Evolutionary conservation across 2,888 invertebrate genomes (phyloP), one percentile per base, ranked within the genome.

Genomic region (Furcula furcula): DNA sequence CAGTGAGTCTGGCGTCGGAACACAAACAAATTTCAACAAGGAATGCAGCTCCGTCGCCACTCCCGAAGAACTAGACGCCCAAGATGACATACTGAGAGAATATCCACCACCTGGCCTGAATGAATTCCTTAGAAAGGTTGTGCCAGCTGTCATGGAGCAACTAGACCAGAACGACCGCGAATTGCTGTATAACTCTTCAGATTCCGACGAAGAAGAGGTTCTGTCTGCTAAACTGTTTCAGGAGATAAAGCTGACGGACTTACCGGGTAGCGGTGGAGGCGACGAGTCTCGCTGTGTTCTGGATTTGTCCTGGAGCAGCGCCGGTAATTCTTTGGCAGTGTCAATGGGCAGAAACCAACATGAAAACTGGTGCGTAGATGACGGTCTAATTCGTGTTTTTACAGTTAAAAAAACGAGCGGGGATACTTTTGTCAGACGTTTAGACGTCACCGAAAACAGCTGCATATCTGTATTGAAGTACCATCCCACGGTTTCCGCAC

Each of bases 331-430:
- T 0, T 12, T 88, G 6, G 88, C 87, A 0, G 65, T 78, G 0
- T 75, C 84, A 1, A 44, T 78, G 1, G 88, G 87, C 0, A 55
- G 64, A 7, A 36, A 59, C 3, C 78, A 80, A 34, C 86, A 87
- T 28, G 80, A 80, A 20, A 57, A 57, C 0, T 87, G 87, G 84
- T 87, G 86, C 20, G 67, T 78, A 0, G 76, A 79, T 21, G 69
- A 76, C 1, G 87, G 87, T 0, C 16, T 80, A 4, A 76, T 87
- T 6, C 62, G 76, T 3, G 59, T 87, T 3, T 87, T 70, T 31
- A 80, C 75, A 0, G 35, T 70, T 0, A 82, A 78, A 42, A 56
- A 73, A 1, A 82, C 65, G 66, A 90, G 81, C 91, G 91, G 67
- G 91, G 91, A 78, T 18, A 66, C 65, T 1, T 65, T 85, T 2